phyloP scores from a whole-genome alignment of 2,113 vertebrate species.

The Hippocampus zosterae region DNA sequence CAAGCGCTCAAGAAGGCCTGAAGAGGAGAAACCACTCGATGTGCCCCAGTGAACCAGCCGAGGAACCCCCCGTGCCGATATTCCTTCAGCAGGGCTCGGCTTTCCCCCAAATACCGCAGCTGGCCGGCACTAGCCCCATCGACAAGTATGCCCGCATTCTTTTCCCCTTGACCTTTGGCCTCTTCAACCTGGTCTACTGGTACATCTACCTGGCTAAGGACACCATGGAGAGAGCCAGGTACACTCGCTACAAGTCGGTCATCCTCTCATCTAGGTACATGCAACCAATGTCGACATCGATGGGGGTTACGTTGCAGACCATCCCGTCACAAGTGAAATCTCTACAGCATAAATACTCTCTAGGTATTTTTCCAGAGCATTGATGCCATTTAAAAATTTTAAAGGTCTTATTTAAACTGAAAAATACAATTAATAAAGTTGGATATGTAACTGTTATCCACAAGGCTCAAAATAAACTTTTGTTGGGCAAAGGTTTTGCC shows the following conservation, averaged over 20 bases:
- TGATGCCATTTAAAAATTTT: no score
- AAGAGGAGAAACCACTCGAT: constrained; percentile 80
- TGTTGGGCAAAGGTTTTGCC: no score
- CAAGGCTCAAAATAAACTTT: no score
- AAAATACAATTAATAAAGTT: no score
- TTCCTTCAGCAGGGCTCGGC: constrained; percentile 72
- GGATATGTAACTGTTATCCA: no score
- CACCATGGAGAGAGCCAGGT: constrained; percentile 79
- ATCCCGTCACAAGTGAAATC: no score
- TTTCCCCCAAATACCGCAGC: constrained; percentile 56
- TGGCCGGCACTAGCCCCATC: constrained; percentile 86
- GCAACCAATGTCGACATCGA: neutral
- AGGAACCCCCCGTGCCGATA: constrained; percentile 47
- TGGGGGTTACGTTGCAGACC: no score
- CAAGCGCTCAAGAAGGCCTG: constrained; percentile 73
- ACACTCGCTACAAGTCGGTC: neutral
- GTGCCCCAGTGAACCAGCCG: constrained; percentile 63
- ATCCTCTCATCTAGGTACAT: neutral
- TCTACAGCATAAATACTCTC: no score
- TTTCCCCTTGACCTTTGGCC: constrained; percentile 86
- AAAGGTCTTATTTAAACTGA: no score
- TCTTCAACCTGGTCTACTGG: constrained; percentile 93
- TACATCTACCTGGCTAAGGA: constrained; percentile 87
- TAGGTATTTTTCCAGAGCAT: no score
- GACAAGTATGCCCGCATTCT: constrained; percentile 85